Evolutionary conservation across 30 jellyfish, hydroid and myxozoan genomes (phyloP).

Genomic region (Catostylus mosaicus): DNA sequence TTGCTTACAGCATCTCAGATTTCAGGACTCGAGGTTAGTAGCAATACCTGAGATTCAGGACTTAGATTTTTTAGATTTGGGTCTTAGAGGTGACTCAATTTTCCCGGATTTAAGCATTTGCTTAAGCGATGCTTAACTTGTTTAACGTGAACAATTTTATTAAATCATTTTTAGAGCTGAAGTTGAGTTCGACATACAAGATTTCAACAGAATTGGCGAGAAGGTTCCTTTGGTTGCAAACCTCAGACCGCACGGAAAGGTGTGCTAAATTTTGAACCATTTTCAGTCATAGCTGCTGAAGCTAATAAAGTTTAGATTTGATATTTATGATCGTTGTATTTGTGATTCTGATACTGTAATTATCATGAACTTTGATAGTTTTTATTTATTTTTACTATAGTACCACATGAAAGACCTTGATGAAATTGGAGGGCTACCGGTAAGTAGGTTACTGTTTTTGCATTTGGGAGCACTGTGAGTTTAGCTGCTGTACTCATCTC

Average conservation of each 20-base stretch:
- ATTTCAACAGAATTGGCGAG: slow-evolving; percentile 53
- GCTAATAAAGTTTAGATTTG: too few relatives aligned
- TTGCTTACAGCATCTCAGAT: too few relatives aligned
- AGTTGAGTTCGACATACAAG: slow-evolving; percentile 44
- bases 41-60: too few relatives aligned
- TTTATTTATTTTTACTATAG: slow-evolving; percentile 16
- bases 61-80: too few relatives aligned
- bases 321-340: neutral
- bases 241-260: slow-evolving; percentile 78
- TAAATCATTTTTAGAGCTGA: slow-evolving; percentile 29
- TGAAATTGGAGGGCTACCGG: slow-evolving; percentile 76
- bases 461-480: neutral
- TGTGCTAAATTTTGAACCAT: slow-evolving; percentile 1
- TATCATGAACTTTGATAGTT: neutral
- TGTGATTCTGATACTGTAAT: neutral
- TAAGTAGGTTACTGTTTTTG: neutral
- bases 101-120: too few relatives aligned
- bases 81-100: too few relatives aligned
- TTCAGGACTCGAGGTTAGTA: too few relatives aligned
- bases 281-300: neutral
- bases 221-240: slow-evolving; percentile 66
- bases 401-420: slow-evolving; percentile 77
- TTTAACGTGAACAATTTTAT: neutral
- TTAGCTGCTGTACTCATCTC: too few relatives aligned
- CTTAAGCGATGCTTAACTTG: too few relatives aligned